Evolutionary conservation across 2,888 invertebrate species (phyloP).

Genomic region (Labia minor): DNA sequence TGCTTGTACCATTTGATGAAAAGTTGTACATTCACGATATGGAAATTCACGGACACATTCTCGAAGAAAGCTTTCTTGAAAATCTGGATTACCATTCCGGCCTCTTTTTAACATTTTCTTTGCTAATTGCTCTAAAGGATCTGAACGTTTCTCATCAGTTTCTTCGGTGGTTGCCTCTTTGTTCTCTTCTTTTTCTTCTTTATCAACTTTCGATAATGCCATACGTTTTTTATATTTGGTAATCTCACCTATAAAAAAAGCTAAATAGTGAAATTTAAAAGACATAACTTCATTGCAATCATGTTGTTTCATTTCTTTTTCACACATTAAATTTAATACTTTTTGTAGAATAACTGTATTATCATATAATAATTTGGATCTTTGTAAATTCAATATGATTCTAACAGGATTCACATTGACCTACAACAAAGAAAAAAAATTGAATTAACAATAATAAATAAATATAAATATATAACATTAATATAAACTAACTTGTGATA

Average conservation of each 20-base stretch:
- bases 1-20: slow-evolving; percentile 72
- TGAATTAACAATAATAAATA: not conserved
- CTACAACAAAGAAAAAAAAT: slow-evolving; percentile 35
- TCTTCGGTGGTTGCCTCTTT: slow-evolving; percentile 26
- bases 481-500: slow-evolving; percentile 47
- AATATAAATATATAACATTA: not conserved
- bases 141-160: slow-evolving; percentile 47
- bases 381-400: slow-evolving; percentile 66
- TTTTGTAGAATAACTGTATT: slow-evolving; percentile 61
- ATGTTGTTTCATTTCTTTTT: slow-evolving; percentile 73
- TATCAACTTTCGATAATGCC: slow-evolving; percentile 27
- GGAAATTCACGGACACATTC: slow-evolving; percentile 85
- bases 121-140: slow-evolving; percentile 62
- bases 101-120: slow-evolving; percentile 66
- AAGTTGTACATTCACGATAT: slow-evolving; percentile 77
- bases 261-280: slow-evolving; percentile 77
- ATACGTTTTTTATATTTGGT: slow-evolving; percentile 50
- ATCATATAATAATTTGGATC: slow-evolving; percentile 57
- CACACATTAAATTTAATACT: slow-evolving; percentile 72
- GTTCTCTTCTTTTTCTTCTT: slow-evolving; percentile 27
- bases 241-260: slow-evolving; percentile 61
- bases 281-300: slow-evolving; percentile 85
- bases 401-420: slow-evolving; percentile 78
- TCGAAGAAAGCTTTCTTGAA: slow-evolving; percentile 59
- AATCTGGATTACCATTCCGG: slow-evolving; percentile 49